phyloP scores from a whole-genome alignment of 2,797 vertebrate species.

The Enteromius radiatus region DNA sequence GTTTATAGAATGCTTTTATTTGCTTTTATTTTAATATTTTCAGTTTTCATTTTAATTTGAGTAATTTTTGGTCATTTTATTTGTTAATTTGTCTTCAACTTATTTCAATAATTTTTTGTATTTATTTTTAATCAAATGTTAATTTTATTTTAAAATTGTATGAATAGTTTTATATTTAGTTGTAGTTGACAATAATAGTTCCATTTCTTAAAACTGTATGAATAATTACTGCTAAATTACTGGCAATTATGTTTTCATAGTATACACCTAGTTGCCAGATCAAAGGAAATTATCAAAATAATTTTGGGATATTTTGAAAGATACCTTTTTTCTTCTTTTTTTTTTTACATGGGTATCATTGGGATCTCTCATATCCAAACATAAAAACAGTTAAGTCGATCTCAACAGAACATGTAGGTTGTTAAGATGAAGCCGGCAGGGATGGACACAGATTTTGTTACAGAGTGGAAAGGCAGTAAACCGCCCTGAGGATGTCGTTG shows the following conservation, averaged over 20 bases:
- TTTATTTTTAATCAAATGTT: not conserved
- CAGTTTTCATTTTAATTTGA: not conserved
- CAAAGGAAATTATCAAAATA: not conserved
- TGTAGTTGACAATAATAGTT: not conserved
- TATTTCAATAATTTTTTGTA: not conserved
- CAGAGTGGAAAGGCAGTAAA: not conserved
- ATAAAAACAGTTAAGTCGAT: not conserved
- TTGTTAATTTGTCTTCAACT: not conserved
- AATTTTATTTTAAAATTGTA: not conserved
- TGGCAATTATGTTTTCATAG: not conserved
- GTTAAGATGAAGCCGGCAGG: not conserved
- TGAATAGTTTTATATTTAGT: not conserved
- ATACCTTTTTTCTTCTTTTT: no score
- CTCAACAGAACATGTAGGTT: not conserved
- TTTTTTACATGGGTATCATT: not conserved
- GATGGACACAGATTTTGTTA: slow-evolving; percentile 26
- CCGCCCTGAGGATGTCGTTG: not conserved
- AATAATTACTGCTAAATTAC: not conserved
- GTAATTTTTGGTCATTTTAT: not conserved
- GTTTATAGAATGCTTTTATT: not conserved
- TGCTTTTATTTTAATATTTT: not conserved
- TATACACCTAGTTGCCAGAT: not conserved
- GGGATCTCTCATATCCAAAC: not conserved
- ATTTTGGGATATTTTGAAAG: not conserved
- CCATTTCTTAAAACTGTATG: not conserved